Base-by-base conservation (phyloP, 2,888 invertebrate genomes). In the Tridacna crocea region DNA sequence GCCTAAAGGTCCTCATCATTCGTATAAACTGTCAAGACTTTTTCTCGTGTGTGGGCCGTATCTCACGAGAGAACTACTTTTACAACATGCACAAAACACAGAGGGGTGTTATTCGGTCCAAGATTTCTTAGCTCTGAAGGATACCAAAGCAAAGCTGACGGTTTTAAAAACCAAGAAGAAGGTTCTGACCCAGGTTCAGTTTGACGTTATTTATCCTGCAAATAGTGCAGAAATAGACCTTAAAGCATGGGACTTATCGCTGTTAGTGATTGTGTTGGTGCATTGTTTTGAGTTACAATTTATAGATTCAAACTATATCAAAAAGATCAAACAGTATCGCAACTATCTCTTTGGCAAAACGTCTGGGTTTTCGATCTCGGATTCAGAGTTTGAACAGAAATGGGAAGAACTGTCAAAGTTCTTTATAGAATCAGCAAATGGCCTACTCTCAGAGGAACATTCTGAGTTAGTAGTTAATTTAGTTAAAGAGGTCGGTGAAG, bases 381-480 rank as follows among this genome's bases (percentile, higher is more conserved):
- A 51, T n/a, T 24, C 51, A 13, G 70, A 70, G 13, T 70, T 51
- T 46, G 70, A 51, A 6, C n/a, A 22, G 12, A 70, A 70, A 26
- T 70, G 51, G 70, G 51, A 22, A 26, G 70, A 70, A 24, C 48
- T 70, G 48, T 70, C 70, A 13, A 24, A 51, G 70, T 70, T 70
- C 26, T 70, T 70, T 51, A 24, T 17, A 51, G 70, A 70, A 10
- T 22, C 70, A 12, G 24, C 70, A 19, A 22, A 22, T 6, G 6
- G 10, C 24, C 70, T 70, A 0, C 70, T 70, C 3, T 17, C 48
- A 19, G 4, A 24, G 11, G 70, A 70, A 19, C 70, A 70, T 0
- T 0, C 51, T 51, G 22, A 70, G 19, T n/a, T 51, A 2, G 12
- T 70, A 24, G 47, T 51, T 22, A 70, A 22, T 24, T 0, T 70